These are phyloP conservation scores for Lateolabrax maculatus DNA, from an alignment of 2,797 vertebrate genomes.

Conservation along the genomic window DNA sequence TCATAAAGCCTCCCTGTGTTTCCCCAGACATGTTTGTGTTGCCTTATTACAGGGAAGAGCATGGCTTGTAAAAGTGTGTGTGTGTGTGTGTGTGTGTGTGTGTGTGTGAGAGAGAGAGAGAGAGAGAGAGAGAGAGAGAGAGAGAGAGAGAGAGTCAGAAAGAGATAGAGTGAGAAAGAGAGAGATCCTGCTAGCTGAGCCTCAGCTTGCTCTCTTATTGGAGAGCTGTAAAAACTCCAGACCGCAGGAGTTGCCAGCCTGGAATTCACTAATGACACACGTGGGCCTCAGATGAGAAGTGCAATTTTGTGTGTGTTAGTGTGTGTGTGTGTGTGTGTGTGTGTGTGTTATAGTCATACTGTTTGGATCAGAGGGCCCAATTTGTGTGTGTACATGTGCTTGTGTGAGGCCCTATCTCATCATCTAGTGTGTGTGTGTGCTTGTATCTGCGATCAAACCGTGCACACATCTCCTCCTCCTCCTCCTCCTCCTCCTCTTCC, in stretches of 20 bases:
- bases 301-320: conserved; percentile 70
- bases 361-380: conserved; percentile 68
- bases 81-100: conserved; percentile 36
- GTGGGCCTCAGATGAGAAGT: conserved; percentile 84
- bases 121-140: conserved; percentile 2
- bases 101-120: conserved; percentile 15
- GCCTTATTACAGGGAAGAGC: conserved; percentile 82
- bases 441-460: conserved; percentile 50
- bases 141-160: conserved; percentile 30
- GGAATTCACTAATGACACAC: conserved; percentile 87
- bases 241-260: conserved; percentile 82
- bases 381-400: conserved; percentile 62
- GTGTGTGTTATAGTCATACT: conserved; percentile 55
- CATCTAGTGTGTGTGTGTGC: conserved; percentile 48
- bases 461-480: conserved; percentile 17
- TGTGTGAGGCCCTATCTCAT: conserved; percentile 71
- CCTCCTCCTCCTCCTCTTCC: conserved; percentile 10
- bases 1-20: conserved; percentile 75
- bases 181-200: conserved; percentile 66
- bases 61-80: conserved; percentile 72
- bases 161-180: conserved; percentile 55
- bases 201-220: conserved; percentile 76
- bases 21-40: conserved; percentile 79
- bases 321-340: conserved; percentile 40
- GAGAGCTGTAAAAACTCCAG: conserved; percentile 82